phyloP scores from a whole-genome alignment of 2,888 invertebrate species.

The Iselma pallidipennis region DNA sequence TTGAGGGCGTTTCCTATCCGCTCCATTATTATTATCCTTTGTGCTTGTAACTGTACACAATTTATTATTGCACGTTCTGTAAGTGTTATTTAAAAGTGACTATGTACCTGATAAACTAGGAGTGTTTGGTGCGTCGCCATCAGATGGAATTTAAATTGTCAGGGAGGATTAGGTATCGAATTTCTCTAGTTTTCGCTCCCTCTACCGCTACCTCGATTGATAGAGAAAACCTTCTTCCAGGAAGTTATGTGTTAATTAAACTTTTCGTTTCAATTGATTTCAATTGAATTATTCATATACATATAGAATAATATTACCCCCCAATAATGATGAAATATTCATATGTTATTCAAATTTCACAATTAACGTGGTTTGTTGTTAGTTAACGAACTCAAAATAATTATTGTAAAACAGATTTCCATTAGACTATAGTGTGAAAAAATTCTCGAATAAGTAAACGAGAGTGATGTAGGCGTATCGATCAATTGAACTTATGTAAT shows the following conservation, averaged over 20 bases:
- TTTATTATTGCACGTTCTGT: slow-evolving; percentile 28
- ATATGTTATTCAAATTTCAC: not conserved
- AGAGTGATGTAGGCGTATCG: slow-evolving; percentile 2
- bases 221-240: not conserved
- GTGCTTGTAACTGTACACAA: slow-evolving; percentile 32
- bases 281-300: not conserved
- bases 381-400: not conserved
- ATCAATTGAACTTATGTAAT: slow-evolving; percentile 4
- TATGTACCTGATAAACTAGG: slow-evolving; percentile 26
- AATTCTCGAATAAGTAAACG: not conserved
- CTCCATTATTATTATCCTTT: slow-evolving; percentile 27
- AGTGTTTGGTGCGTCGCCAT: slow-evolving; percentile 21
- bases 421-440: not conserved
- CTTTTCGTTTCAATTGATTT: not conserved
- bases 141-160: slow-evolving; percentile 27
- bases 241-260: not conserved
- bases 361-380: not conserved
- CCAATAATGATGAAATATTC: not conserved
- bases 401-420: not conserved
- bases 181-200: too few species aligned
- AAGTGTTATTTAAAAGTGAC: slow-evolving; percentile 30
- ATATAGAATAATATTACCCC: not conserved
- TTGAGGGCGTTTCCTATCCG: slow-evolving; percentile 32
- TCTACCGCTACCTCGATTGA: too few species aligned
- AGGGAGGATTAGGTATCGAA: slow-evolving; percentile 1